Evolutionary conservation across 1,140 invertebrate genomes (phyloP).

Genomic region (Bombus superbus): DNA sequence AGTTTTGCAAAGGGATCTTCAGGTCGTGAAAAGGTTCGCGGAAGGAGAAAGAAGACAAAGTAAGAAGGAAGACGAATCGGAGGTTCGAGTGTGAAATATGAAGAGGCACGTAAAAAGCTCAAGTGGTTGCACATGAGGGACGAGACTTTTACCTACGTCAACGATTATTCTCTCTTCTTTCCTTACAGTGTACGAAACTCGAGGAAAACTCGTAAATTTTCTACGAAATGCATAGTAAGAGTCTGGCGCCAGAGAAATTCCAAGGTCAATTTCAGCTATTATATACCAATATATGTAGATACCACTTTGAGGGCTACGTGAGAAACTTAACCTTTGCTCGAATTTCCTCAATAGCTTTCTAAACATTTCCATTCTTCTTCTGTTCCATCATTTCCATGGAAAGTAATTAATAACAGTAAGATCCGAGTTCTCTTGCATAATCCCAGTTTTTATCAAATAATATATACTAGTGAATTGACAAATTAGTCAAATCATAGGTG

Average conservation of each 20-base stretch:
- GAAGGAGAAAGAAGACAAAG: background rate
- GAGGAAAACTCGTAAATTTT: constrained; percentile 62
- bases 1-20: background rate
- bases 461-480: background rate
- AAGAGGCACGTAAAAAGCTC: constrained; percentile 60
- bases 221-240: constrained; percentile 20
- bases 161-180: constrained; percentile 45
- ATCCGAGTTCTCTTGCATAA: background rate
- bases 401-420: background rate
- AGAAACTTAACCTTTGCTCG: background rate
- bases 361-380: background rate
- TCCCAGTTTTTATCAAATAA: background rate
- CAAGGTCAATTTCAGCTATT: background rate
- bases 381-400: accelerated
- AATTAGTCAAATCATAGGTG: background rate
- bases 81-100: constrained; percentile 60
- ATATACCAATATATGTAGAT: background rate
- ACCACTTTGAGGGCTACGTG: background rate
- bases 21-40: background rate
- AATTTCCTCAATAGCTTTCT: background rate
- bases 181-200: constrained; percentile 1
- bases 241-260: constrained; percentile 56
- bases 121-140: constrained; percentile 72
- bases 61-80: constrained; percentile 28
- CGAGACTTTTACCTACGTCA: constrained; percentile 57